phyloP scores from a whole-genome alignment of 92 coral and sea anemone genomes.

The Porites cylindrica region DNA sequence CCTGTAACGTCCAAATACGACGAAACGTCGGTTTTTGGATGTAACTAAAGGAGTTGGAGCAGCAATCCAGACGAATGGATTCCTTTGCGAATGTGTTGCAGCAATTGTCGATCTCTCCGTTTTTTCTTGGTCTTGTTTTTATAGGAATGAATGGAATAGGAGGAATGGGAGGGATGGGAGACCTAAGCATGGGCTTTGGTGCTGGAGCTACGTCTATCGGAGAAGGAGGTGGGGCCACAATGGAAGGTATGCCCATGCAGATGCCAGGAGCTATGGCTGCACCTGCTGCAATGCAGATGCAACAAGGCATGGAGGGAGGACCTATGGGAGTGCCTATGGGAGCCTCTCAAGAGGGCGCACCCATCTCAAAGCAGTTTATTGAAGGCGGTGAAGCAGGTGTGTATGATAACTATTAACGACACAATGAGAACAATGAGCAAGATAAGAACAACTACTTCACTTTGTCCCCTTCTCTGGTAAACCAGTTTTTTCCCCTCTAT shows the following conservation, averaged over 20 bases:
- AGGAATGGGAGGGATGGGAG: conserved; percentile 75
- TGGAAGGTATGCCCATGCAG: conserved; percentile 85
- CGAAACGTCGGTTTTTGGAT: too few relatives aligned
- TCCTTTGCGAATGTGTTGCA: not conserved
- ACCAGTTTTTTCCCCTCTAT: too few relatives aligned
- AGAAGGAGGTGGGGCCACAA: conserved; percentile 88
- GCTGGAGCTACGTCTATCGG: conserved; percentile 89
- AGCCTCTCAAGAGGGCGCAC: conserved; percentile 61
- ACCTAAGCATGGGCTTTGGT: conserved; percentile 87
- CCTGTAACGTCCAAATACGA: too few relatives aligned
- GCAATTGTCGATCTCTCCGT: not conserved
- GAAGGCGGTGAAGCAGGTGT: conserved; percentile 84
- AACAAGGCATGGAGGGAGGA: conserved; percentile 50
- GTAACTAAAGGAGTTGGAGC: too few relatives aligned
- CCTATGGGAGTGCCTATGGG: conserved; percentile 74
- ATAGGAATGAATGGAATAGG: conserved; percentile 56
- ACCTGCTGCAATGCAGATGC: conserved; percentile 37
- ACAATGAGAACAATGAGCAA: too few relatives aligned
- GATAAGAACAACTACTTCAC: too few relatives aligned
- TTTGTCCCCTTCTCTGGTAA: too few relatives aligned
- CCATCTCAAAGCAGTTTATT: conserved; percentile 88
- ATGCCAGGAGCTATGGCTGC: conserved; percentile 72
- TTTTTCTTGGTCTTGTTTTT: not conserved
- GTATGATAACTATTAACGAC: not conserved
- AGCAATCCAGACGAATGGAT: too few relatives aligned